Base-by-base conservation (phyloP, 2,888 invertebrate genomes). In the Diloba caeruleocephala region DNA sequence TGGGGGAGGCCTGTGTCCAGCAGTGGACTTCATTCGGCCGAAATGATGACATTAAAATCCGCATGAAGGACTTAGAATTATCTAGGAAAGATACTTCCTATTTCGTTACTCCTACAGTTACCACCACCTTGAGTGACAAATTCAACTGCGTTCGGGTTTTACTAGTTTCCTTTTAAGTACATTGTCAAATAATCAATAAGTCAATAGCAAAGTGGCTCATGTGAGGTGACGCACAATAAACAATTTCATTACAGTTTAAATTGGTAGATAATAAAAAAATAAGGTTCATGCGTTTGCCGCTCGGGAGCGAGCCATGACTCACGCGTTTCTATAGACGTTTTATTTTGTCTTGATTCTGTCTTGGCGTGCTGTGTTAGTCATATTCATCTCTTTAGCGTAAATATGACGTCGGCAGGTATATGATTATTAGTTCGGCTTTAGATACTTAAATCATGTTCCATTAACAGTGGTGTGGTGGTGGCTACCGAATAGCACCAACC, bases 211-310 rank as follows among this genome's bases (percentile, higher is more conserved):
- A 64, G 53, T 61, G 52, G 49, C 54, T 57, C 51, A 63, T 70
- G 52, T 58, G 38, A 49, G 53, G 64, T 66, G 65, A 75, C 72
- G 69, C 71, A 73, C 70, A 64, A 72, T 77, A 78, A 83, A 82
- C 82, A 83, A 82, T 81, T 82, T 78, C 79, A 82, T 84, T 83
- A 78, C 73, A 69, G 71, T 79, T 81, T 82, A 86, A 86, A 87
- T 87, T 88, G 81, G 81, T 82, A 69, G 77, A 79, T 83, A 84
- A 85, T 79, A 83, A 86, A 88, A 84, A 85, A 82, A 77, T 78
- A 72, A 81, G 74, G 67, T 79, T 76, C 70, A 73, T 79, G 75
- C 67, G 74, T 53, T 46, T 10, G 61, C 45, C 38, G 61, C 21
- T 76, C 67, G 54, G 62, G 62, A 69, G 66, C 69, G 60, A 68